Base-by-base conservation (phyloP, 2,113 vertebrate species). In the Lonchura striata region DNA sequence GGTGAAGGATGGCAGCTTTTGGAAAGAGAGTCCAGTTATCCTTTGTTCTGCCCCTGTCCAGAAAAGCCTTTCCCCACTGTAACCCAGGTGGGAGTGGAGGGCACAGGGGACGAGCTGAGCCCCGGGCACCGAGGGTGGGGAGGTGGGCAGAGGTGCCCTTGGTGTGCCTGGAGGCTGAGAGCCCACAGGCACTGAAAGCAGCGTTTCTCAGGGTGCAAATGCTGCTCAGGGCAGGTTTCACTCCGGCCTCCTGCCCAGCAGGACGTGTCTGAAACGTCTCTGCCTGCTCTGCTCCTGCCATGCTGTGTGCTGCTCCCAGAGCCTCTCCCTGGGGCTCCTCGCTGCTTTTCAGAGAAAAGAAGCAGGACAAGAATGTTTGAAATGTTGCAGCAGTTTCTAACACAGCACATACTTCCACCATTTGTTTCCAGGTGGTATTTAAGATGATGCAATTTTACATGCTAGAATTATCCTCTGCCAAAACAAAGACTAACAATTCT, bases 231-330 rank as follows among this genome's bases (percentile, higher is more conserved):
- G 33, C 2, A 11, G 27, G 22, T 54, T 59, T 54, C 71, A 31
- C 3, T 20, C n/a, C 35, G 61, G 28, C 33, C 49, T 42, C 37
- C 8, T 27, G 0, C 14, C 31, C 42, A 24, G 21, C 8, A 11
- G 20, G 46, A 17, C 1, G 3, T 1, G 0, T 5, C 28, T 60
- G 69, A 59, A 56, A 16, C 25, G 9, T 31, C 21, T 47, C 18
- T 92, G 82, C n/a, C 23, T 49, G 60, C 23, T 49, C 56, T 23
- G 15, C 22, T 78, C 23, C 46, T 87, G 60, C 61, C 60, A 1
- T 17, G 35, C 52, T 37, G 7, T 2, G 1, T 21, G 31, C 9
- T 86, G 60, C 15, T 16, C 44, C 44, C 65, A 80, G 57, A 44
- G 61, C 46, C 7, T 81, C 46, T 69, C 42, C 13, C 54, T 37